Conservation (phyloP, 2,888 invertebrate genomes). For the Plagiodera versicolora region DNA sequence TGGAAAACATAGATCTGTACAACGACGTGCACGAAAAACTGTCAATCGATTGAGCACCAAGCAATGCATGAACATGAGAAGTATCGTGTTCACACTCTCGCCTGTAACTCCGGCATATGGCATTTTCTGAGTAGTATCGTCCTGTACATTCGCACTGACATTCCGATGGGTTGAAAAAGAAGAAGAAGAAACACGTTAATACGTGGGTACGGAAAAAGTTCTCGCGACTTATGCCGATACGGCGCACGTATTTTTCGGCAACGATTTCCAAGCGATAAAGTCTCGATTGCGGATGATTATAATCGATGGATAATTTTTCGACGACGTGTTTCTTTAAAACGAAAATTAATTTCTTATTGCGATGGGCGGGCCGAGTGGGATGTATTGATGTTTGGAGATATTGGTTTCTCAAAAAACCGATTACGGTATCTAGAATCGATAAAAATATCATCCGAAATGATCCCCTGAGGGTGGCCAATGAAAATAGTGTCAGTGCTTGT, state of each 20-base stretch:
- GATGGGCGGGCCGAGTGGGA: constrained; percentile 3
- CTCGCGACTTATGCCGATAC: constrained; percentile 12
- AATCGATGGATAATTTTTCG: constrained; percentile 12
- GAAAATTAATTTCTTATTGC: constrained; percentile 10
- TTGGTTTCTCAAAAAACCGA: not conserved
- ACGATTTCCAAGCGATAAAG: constrained; percentile 15
- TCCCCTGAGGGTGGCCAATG: too few relatives aligned
- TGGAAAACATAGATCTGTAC: too few relatives aligned
- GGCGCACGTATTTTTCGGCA: constrained; percentile 7
- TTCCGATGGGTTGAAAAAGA: constrained; percentile 6
- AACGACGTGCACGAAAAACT: too few relatives aligned
- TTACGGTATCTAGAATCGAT: not conserved
- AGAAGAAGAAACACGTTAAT: not conserved
- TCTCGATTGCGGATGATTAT: constrained; percentile 6
- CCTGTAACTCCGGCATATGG: too few relatives aligned
- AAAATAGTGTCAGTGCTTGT: too few relatives aligned
- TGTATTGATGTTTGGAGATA: constrained; percentile 1
- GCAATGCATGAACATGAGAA: too few relatives aligned
- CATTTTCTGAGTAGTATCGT: not conserved
- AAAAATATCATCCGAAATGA: too few relatives aligned
- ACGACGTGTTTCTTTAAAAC: not conserved
- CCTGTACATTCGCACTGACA: not conserved
- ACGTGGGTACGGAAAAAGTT: constrained; percentile 9
- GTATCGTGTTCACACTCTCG: too few relatives aligned
- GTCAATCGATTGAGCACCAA: too few relatives aligned